A percentile compares a stretch with the other conserved stretches of the same genome.
Conservation (phyloP, 2,888 invertebrate species). For the Campoplex capitator region DNA sequence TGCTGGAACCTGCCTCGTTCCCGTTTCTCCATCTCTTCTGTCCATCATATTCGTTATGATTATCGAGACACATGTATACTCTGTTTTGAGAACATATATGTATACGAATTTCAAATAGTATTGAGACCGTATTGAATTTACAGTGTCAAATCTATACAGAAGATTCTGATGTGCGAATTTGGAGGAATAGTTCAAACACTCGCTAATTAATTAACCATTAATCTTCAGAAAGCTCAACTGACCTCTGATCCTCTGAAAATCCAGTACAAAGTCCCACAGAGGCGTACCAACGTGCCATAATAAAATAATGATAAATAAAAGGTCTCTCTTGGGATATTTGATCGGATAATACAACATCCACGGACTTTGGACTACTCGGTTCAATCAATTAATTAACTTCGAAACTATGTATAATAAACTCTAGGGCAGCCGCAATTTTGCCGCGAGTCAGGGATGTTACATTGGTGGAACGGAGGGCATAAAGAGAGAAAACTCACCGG, state of each 20-base stretch:
- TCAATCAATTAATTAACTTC: conserved; percentile 64
- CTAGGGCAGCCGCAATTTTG: conserved; percentile 4
- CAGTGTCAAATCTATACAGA: neutral
- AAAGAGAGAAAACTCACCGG: conserved; percentile 17
- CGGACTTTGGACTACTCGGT: conserved; percentile 35
- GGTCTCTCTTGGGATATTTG: conserved; percentile 35
- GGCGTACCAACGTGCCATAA: neutral
- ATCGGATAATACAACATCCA: conserved; percentile 32
- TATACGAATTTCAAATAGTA: neutral
- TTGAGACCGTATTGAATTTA: neutral
- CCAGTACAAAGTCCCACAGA: neutral
- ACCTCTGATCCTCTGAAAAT: conserved; percentile 1
- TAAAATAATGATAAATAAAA: conserved; percentile 8
- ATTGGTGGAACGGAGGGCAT: conserved; percentile 16
- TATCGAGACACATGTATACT: neutral
- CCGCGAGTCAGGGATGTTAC: conserved; percentile 21
- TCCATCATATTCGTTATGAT: neutral
- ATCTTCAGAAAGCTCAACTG: neutral
- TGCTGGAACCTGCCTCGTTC: conserved; percentile 7
- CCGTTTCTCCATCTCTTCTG: neutral
- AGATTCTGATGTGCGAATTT: neutral
- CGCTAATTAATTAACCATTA: neutral
- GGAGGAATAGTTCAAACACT: neutral
- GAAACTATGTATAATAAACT: conserved; percentile 40
- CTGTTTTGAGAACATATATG: neutral